Evolutionary conservation across 2,113 vertebrate genomes (phyloP).

Genomic region (Zosterops lateralis): DNA sequence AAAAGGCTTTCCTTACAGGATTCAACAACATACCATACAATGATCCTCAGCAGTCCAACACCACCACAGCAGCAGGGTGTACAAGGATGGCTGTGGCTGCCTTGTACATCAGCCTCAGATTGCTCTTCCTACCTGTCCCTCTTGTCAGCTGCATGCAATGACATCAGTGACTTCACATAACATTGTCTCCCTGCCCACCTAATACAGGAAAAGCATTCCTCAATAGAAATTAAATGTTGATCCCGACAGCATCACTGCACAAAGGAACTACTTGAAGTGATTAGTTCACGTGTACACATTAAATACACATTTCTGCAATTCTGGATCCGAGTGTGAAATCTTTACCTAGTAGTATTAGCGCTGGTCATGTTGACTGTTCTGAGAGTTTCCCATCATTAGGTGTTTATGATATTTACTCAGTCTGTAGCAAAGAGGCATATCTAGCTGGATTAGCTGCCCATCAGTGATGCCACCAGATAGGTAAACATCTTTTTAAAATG

Average conservation of each 20-base stretch:
- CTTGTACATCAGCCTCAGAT: background rate
- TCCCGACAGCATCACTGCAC: background rate
- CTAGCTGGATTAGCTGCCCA: background rate
- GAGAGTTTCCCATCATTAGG: background rate
- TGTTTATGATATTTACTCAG: background rate
- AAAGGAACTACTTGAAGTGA: fast-evolving
- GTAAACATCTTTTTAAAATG: background rate
- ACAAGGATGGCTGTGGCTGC: background rate
- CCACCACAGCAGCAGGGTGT: background rate
- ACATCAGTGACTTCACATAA: background rate
- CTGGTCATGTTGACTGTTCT: background rate
- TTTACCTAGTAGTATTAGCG: background rate
- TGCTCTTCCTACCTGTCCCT: background rate
- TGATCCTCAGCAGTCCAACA: background rate
- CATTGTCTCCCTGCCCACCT: background rate
- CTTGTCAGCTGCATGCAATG: background rate
- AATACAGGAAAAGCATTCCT: background rate
- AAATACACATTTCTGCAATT: background rate
- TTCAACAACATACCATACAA: background rate
- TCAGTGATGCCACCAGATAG: background rate
- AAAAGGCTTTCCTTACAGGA: background rate
- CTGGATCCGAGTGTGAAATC: background rate
- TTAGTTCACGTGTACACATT: fast-evolving
- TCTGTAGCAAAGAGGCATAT: background rate
- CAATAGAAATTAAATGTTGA: background rate